Conservation (phyloP, 2,888 invertebrate species). For the Lasioglossum malachurum region DNA sequence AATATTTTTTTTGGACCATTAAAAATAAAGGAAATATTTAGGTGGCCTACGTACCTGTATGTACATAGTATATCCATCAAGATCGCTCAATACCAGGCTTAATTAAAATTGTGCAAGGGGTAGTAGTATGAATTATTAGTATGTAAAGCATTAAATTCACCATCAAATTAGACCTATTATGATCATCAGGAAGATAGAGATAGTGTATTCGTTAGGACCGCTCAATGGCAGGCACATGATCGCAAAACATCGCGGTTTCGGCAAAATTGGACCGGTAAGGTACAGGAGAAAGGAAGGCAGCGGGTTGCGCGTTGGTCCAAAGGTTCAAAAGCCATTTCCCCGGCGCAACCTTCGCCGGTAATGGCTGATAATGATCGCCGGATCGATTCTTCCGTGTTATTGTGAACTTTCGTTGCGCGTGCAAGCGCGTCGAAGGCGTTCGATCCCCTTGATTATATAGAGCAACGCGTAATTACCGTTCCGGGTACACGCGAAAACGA, state of each 20-base stretch:
- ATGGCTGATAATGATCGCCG: conserved; percentile 34
- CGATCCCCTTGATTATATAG: conserved; percentile 53
- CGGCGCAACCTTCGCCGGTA: conserved; percentile 28
- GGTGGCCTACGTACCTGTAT: too few relatives aligned
- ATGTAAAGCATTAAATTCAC: too few relatives aligned
- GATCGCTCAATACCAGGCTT: too few relatives aligned
- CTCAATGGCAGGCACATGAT: neutral
- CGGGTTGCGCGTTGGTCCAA: neutral
- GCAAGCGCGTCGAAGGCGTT: neutral
- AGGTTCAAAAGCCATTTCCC: conserved; percentile 14
- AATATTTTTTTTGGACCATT: too few relatives aligned
- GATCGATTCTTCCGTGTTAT: conserved; percentile 52
- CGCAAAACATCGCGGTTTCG: neutral
- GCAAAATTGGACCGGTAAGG: neutral
- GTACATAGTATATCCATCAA: too few relatives aligned
- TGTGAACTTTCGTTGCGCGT: conserved; percentile 32
- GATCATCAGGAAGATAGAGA: too few relatives aligned
- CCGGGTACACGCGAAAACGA: conserved; percentile 55
- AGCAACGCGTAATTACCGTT: conserved; percentile 58
- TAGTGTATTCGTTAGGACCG: too few relatives aligned
- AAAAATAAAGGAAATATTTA: too few relatives aligned
- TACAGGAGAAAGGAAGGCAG: conserved; percentile 4
- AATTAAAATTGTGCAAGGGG: too few relatives aligned
- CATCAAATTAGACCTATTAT: too few relatives aligned
- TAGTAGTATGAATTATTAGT: too few relatives aligned